Conservation (phyloP, 2,113 vertebrate species). For the Cebus imitator region DNA sequence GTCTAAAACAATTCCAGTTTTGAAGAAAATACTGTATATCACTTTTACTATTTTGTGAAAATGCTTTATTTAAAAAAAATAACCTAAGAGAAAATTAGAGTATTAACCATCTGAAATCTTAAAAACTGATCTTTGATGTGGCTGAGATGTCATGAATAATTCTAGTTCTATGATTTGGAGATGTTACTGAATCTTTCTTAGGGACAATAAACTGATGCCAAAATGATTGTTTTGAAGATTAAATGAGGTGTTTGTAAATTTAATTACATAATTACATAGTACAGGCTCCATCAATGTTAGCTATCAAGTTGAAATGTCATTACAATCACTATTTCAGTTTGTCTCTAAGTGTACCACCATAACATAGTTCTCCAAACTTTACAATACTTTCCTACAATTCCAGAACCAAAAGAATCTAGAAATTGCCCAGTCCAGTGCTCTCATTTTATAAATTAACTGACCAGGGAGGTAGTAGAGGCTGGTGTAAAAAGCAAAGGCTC, state of each 20-base stretch:
- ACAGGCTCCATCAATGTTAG: background rate
- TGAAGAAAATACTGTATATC: background rate
- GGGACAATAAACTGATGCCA: background rate
- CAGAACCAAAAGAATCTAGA: background rate
- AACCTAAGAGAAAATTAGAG: background rate
- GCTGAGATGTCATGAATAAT: background rate
- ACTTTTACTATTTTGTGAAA: background rate
- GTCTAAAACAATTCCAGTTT: background rate
- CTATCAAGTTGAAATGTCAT: background rate
- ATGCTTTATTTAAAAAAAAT: background rate
- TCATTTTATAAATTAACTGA: background rate
- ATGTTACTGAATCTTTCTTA: background rate
- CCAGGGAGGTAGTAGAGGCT: background rate
- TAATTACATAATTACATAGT: background rate
- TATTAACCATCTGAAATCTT: conserved; percentile 14
- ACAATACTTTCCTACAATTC: background rate
- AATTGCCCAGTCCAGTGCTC: background rate
- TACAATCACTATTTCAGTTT: background rate
- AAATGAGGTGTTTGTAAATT: background rate
- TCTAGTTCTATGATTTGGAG: background rate
- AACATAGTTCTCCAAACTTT: background rate
- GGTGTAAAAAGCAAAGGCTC: background rate
- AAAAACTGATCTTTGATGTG: background rate
- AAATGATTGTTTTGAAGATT: conserved; percentile 2
- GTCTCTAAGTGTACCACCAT: background rate